Evolutionary conservation across 1,140 invertebrate genomes (phyloP), one percentile per base, ranked within the genome.

Genomic region (Limonius californicus): DNA sequence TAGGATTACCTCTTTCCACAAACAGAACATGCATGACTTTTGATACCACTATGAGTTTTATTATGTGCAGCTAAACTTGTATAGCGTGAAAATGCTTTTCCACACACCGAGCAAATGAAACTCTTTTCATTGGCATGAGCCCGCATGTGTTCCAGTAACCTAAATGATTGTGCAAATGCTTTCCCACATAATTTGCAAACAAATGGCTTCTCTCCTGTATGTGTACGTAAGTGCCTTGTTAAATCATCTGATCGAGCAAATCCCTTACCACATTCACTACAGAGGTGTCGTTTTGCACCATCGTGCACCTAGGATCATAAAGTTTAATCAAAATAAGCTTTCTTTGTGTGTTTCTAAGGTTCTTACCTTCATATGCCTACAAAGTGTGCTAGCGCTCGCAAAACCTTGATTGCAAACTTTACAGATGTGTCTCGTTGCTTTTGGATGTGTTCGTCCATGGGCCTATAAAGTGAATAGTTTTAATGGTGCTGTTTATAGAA

Each of bases 101-200:
- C 70, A 67, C 84, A 86, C 58, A 80, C 79, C 59, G 78, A 77
- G 71, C 84, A 85, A 62, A 83, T 80, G 62, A 82, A 85, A 1
- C 82, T 82, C 69, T 83, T 83, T 64, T 84, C 83, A 14, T 84
- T 82, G 3, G 84, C 85, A 70, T 87, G 85, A 21, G 82, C 80
- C 54, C 85, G 74, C 60, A 84, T 81, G 71, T 87, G 85, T 20
- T 84, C 84, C 42, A 83, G 75, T 7, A 86, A 72, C 62, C 83
- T n/a, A 45, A 68, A 71, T 20, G 72, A 73, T 58, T 73, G 70
- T 15, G 71, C 65, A 66, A 70, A 72, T 9, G 77, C 65, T 67
- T 82, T 80, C 3, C 78, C 77, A 72, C 85, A 87, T 42, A 82
- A 75, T 63, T 78, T 79, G 72, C 85, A 87, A 54, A 73, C 74